Conservation (phyloP, 2,888 invertebrate species). For the Archips xylosteana region DNA sequence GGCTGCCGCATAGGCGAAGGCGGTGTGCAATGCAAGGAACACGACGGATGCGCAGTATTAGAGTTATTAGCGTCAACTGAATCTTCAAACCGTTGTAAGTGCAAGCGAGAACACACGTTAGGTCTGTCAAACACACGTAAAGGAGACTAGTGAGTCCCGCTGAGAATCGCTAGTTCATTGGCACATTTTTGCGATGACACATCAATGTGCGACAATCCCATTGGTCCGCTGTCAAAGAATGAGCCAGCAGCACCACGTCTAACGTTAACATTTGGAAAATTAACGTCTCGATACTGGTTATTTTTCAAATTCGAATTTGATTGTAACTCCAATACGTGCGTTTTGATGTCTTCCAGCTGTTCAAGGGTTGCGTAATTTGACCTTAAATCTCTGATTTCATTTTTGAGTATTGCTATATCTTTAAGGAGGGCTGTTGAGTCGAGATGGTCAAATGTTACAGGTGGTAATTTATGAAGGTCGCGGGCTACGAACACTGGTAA, state of each 20-base stretch:
- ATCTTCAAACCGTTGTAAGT: no score
- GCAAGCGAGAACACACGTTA: not conserved
- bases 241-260: conserved; percentile 2
- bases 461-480: not conserved
- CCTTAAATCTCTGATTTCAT: no score
- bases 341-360: no score
- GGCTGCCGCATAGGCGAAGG: no score
- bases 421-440: not conserved
- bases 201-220: not conserved
- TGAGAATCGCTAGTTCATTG: not conserved
- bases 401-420: not conserved
- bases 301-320: no score
- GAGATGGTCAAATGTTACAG: not conserved
- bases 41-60: no score
- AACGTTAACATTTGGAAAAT: conserved; percentile 1
- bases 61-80: no score
- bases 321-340: no score
- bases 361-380: no score
- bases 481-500: not conserved
- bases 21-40: no score
- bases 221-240: conserved; percentile 13
- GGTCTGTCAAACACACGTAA: not conserved
- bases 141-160: not conserved
- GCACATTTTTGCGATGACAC: not conserved
- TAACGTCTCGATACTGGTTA: conserved; percentile 4